Base-by-base conservation (phyloP, 2,888 invertebrate species). In the Cerastoderma edule region DNA sequence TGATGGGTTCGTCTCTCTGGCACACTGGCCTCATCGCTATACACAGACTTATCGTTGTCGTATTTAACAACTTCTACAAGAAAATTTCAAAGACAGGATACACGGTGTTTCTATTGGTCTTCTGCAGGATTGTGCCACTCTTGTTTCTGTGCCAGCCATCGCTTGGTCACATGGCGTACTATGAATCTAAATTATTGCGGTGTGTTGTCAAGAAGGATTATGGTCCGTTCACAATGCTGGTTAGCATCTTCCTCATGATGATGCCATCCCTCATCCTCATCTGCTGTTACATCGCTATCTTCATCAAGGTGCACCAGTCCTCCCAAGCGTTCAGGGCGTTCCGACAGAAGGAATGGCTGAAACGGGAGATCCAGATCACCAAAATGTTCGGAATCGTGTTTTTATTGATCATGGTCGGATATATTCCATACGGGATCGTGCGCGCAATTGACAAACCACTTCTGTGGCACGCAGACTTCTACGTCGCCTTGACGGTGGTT, bases 301-400 rank as follows among this genome's bases (percentile, higher is more conserved):
- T 92, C 71, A 84, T 90, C 70, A 91, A 90, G 79, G 91, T 91
- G 2, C 87, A 89, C 70, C 84, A 87, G 27, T 87, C 89, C 28
- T 87, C 89, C 24, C 86, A 86, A 66, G 88, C 87, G n/a, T 87
- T 90, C 67, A 80, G 89, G 56, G 87, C 85, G 32, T 84, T 83
- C 27, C 79, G 89, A 57, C 88, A 88, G 50, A 86, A 88, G 48
- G 88, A 89, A 72, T 88, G 89, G 88, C 83, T 91, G 16, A 80
- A 89, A 63, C 84, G 91, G 19, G 92, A 92, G 78, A 89, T 92
- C 56, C 91, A 91, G 80, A 92, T 92, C 56, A 92, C 92, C n/a
- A 92, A 91, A 81, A 92, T 92, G 92, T 92, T 92, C 82, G 92
- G 91, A 67, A 88, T 92, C 80, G 90, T 92, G 22, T 92, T 92